These are phyloP conservation scores for Drosophila ambigua DNA, from an alignment of 1,140 invertebrate genomes.

Conservation along the genomic window DNA sequence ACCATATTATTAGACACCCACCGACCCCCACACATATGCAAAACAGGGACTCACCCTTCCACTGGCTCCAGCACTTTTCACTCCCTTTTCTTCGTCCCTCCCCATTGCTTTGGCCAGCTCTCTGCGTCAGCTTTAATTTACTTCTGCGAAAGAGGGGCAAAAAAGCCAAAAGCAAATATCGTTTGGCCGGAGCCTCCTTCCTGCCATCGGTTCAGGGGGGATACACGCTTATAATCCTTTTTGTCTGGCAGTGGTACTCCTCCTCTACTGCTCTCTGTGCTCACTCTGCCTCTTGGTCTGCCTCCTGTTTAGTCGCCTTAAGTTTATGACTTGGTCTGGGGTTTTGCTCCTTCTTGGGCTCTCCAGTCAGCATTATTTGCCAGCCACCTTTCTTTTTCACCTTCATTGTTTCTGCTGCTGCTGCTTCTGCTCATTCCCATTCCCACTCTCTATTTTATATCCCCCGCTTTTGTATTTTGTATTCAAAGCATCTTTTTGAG, in stretches of 20 bases:
- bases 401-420: slow-evolving; percentile 57
- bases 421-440: slow-evolving; percentile 8
- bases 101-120: neutral
- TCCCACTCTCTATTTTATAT: slow-evolving; percentile 20
- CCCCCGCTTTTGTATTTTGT: slow-evolving; percentile 40
- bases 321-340: slow-evolving; percentile 50
- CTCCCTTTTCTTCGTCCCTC: neutral
- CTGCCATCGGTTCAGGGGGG: no score
- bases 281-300: neutral
- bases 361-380: slow-evolving; percentile 49
- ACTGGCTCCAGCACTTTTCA: neutral
- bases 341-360: slow-evolving; percentile 7
- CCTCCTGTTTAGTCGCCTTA: slow-evolving; percentile 40
- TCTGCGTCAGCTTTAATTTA: slow-evolving; percentile 55
- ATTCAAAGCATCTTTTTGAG: slow-evolving; percentile 57
- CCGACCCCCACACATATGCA: slow-evolving; percentile 31
- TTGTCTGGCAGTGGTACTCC: slow-evolving; percentile 19
- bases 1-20: slow-evolving; percentile 54
- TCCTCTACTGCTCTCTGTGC: slow-evolving; percentile 1
- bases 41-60: neutral
- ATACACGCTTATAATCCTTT: slow-evolving; percentile 66
- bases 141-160: slow-evolving; percentile 27
- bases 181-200: slow-evolving; percentile 6
- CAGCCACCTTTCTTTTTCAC: slow-evolving; percentile 31
- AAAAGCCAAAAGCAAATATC: slow-evolving; percentile 29